Conservation (phyloP, 2,888 invertebrate species). For the Crocallis elinguaria region DNA sequence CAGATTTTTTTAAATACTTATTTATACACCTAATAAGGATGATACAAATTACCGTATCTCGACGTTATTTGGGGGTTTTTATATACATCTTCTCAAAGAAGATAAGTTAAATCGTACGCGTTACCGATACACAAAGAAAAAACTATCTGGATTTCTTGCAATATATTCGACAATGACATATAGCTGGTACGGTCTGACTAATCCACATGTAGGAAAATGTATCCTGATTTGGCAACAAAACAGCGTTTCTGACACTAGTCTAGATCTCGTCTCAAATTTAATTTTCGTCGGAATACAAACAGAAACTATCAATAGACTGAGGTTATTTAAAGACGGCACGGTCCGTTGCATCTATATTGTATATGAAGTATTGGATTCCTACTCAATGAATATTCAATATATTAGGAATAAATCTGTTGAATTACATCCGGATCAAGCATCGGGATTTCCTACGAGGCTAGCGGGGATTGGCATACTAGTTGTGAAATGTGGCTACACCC, state of each 20-base stretch:
- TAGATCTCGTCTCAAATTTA: conserved; percentile 15
- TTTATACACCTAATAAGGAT: too few relatives aligned
- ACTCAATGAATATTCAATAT: neutral
- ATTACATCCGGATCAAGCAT: neutral
- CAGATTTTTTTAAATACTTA: too few relatives aligned
- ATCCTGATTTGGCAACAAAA: conserved; percentile 24
- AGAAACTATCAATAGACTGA: conserved; percentile 22
- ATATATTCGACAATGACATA: too few relatives aligned
- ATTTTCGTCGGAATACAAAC: conserved; percentile 25
- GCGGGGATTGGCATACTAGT: too few relatives aligned
- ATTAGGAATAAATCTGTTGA: neutral
- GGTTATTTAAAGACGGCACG: conserved; percentile 20
- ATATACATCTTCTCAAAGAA: too few relatives aligned
- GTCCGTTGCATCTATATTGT: conserved; percentile 15
- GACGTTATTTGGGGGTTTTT: too few relatives aligned
- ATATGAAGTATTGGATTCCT: neutral
- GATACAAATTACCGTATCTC: too few relatives aligned
- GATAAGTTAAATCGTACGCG: too few relatives aligned
- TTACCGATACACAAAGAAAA: too few relatives aligned
- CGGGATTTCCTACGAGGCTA: neutral
- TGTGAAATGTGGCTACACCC: too few relatives aligned
- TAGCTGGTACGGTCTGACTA: neutral
- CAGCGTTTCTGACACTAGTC: conserved; percentile 17
- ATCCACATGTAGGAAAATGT: conserved; percentile 7
- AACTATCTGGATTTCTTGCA: too few relatives aligned